Evolutionary conservation across 2,797 vertebrate genomes (phyloP).

Genomic region (Acrossocheilus wenchowensis): DNA sequence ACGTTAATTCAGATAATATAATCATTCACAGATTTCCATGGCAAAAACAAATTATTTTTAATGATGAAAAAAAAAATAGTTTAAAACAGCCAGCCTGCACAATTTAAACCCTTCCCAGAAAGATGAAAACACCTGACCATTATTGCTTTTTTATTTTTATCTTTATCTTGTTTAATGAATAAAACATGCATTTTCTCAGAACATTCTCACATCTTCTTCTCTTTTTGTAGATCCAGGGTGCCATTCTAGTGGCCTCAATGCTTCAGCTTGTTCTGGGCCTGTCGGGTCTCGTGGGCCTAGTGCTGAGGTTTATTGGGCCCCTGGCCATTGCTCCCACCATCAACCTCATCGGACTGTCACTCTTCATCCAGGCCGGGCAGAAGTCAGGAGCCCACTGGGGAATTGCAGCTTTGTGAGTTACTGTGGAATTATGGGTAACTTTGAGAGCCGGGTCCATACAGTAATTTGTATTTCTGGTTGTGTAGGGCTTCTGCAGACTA

Average conservation of each 20-base stretch:
- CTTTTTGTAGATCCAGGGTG: conserved; percentile 79
- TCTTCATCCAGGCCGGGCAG: conserved; percentile 82
- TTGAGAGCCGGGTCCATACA: too few species aligned
- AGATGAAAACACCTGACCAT: background rate
- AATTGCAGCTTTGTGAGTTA: conserved; percentile 81
- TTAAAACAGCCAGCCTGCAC: background rate
- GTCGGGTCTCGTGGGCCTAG: conserved; percentile 78
- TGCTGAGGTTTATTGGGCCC: conserved; percentile 80
- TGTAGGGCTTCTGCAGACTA: background rate
- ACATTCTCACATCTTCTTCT: background rate
- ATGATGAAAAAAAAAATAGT: background rate
- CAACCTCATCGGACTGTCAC: conserved; percentile 81
- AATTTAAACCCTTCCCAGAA: background rate
- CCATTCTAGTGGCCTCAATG: conserved; percentile 79
- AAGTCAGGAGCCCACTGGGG: conserved; percentile 85
- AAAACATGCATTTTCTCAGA: background rate
- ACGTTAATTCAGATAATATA: too few species aligned
- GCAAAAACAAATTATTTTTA: background rate
- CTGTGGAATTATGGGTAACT: background rate
- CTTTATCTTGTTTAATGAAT: background rate
- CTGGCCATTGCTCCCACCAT: conserved; percentile 83
- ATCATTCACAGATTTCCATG: too few species aligned
- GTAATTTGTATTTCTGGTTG: background rate
- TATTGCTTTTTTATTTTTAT: background rate
- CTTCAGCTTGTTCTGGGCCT: conserved; percentile 79